Conservation (phyloP, 2,888 invertebrate genomes). For the Scaptomyza parva region DNA sequence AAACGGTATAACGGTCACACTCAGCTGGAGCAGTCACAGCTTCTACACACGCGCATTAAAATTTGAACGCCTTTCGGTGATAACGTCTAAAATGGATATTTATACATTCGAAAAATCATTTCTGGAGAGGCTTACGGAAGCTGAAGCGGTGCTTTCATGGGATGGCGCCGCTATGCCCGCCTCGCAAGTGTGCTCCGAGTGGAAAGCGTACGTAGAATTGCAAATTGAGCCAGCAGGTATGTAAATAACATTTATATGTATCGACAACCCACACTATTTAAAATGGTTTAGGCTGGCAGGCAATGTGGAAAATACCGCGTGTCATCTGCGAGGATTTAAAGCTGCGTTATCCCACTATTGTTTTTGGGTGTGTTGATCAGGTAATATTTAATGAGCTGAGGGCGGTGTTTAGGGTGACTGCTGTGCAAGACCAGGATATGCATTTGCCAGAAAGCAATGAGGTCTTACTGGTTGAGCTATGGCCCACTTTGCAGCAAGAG, state of each 20-base stretch:
- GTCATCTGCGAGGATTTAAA: constrained; percentile 86
- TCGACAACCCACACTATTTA: constrained; percentile 8
- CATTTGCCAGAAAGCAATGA: constrained; percentile 86
- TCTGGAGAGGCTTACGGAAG: constrained; percentile 86
- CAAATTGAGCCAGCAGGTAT: constrained; percentile 86
- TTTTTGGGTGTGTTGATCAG: constrained; percentile 86
- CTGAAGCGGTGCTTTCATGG: constrained; percentile 85
- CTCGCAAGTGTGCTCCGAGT: constrained; percentile 86
- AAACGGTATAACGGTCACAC: not conserved
- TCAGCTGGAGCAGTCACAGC: constrained; percentile 20
- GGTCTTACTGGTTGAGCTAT: constrained; percentile 86
- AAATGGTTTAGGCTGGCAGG: constrained; percentile 86
- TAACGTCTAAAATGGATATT: constrained; percentile 85
- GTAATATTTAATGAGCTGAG: constrained; percentile 85
- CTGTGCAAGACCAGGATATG: constrained; percentile 87
- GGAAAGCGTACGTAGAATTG: constrained; percentile 86
- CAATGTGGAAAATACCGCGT: constrained; percentile 88
- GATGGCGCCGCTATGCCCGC: constrained; percentile 84
- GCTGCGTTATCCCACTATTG: constrained; percentile 87
- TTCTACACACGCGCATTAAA: constrained; percentile 45
- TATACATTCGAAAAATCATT: constrained; percentile 87
- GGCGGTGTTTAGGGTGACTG: constrained; percentile 86
- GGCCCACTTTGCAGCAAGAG: constrained; percentile 87
- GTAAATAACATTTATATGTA: constrained; percentile 23
- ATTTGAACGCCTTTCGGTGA: constrained; percentile 43